These are phyloP conservation scores for Triplophysa yarkandensis DNA, from an alignment of 2,797 vertebrate species.

Conservation along the genomic window DNA sequence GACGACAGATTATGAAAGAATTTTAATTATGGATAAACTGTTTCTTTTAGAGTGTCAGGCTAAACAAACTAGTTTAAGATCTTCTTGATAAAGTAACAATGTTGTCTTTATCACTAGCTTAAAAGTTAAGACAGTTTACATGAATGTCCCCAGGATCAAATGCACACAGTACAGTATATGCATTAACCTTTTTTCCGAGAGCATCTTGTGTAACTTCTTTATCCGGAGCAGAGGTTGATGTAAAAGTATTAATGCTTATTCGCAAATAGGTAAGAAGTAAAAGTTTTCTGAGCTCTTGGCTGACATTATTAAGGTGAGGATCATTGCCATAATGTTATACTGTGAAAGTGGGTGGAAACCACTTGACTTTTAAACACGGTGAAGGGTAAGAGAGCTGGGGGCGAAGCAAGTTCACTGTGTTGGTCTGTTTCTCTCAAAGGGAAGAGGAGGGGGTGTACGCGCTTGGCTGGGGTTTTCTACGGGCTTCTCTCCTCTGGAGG, in stretches of 20 bases:
- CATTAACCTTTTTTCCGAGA: slow-evolving; percentile 11
- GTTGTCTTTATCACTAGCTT: background rate
- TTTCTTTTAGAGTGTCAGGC: too few species aligned
- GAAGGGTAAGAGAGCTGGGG: slow-evolving; percentile 15
- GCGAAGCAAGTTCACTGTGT: slow-evolving; percentile 14
- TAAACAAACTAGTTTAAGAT: background rate
- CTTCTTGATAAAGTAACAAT: background rate
- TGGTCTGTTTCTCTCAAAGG: slow-evolving; percentile 6
- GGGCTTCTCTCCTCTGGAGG: slow-evolving; percentile 39
- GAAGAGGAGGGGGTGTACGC: background rate
- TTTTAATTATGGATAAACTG: too few species aligned
- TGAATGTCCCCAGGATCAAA: background rate
- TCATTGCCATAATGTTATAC: slow-evolving; percentile 4
- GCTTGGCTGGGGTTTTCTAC: slow-evolving; percentile 21
- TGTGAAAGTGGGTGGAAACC: slow-evolving; percentile 36
- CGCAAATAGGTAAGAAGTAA: background rate
- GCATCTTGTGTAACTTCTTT: slow-evolving; percentile 7
- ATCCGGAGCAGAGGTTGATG: slow-evolving; percentile 3
- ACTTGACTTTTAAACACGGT: slow-evolving; percentile 31
- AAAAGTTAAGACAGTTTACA: background rate
- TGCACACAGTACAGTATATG: background rate
- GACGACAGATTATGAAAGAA: too few species aligned
- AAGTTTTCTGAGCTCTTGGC: background rate
- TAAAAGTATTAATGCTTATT: background rate
- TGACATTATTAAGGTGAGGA: slow-evolving; percentile 11